Conservation (phyloP, 2,888 invertebrate species). For the Brachyptera putata region DNA sequence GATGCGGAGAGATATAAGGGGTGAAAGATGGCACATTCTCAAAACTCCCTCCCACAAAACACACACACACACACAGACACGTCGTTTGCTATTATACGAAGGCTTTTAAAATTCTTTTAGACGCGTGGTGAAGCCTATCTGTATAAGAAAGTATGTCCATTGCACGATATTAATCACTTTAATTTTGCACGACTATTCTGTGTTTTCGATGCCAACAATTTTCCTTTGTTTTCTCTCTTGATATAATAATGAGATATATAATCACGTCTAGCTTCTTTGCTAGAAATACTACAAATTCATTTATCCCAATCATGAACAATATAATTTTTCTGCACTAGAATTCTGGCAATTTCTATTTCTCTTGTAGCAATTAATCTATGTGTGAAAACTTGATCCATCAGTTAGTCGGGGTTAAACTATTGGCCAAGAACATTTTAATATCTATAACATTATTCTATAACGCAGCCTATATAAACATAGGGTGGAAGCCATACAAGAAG, state of each 20-base stretch:
- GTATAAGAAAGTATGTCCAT: background rate
- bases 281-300: background rate
- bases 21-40: constrained; percentile 15
- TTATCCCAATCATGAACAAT: background rate
- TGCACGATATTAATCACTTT: constrained; percentile 4
- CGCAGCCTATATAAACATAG: too few species aligned
- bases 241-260: background rate
- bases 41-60: background rate
- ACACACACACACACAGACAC: background rate
- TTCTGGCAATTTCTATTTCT: too few species aligned
- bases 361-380: too few species aligned
- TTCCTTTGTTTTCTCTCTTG: background rate
- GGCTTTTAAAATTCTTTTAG: constrained; percentile 18
- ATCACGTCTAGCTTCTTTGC: background rate
- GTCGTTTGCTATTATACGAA: background rate
- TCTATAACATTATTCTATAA: too few species aligned
- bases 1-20: background rate
- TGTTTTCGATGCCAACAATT: background rate
- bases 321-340: background rate
- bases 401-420: too few species aligned
- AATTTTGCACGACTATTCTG: background rate
- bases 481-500: constrained; percentile 1
- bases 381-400: too few species aligned
- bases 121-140: background rate
- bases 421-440: too few species aligned